Evolutionary conservation across 2,113 vertebrate species (phyloP).

Genomic region (Salvelinus namaycush): DNA sequence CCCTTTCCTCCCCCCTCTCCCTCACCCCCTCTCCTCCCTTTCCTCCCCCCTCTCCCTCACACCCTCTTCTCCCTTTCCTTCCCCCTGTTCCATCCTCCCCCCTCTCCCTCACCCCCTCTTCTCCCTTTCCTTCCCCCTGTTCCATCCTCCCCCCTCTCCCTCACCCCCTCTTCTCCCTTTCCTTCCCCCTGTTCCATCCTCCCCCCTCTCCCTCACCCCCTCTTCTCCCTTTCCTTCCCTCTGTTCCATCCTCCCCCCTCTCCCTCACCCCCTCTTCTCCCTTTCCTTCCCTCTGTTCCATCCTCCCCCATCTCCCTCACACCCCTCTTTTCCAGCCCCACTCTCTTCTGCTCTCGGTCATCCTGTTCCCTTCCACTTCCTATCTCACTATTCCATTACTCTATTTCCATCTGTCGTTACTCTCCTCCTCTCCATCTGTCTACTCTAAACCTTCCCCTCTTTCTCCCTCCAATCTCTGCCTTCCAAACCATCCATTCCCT

Average conservation of each 20-base stretch:
- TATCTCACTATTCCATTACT: slow-evolving; percentile 24
- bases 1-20: slow-evolving; percentile 18
- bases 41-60: slow-evolving; percentile 23
- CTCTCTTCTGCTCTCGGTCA: slow-evolving; percentile 43
- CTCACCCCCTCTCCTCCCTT: slow-evolving; percentile 6
- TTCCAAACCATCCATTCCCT: slow-evolving; percentile 24
- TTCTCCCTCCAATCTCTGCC: slow-evolving; percentile 15
- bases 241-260: too few relatives aligned
- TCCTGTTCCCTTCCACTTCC: slow-evolving; percentile 46
- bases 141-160: slow-evolving; percentile 22
- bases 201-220: slow-evolving; percentile 24
- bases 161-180: slow-evolving; percentile 9
- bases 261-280: slow-evolving; percentile 17
- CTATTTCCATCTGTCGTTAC: slow-evolving; percentile 44
- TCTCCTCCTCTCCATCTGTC: slow-evolving; percentile 52
- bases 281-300: slow-evolving; percentile 19
- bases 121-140: slow-evolving; percentile 14
- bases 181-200: too few relatives aligned
- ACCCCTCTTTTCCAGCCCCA: slow-evolving; percentile 15
- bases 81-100: too few relatives aligned
- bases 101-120: slow-evolving; percentile 21
- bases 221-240: slow-evolving; percentile 10
- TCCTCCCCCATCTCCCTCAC: slow-evolving; percentile 16
- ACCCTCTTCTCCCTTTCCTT: slow-evolving; percentile 12
- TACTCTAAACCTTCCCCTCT: slow-evolving; percentile 9